Percentiles rank a stretch among this genome's conserved stretches.
Conservation (phyloP, 2,888 invertebrate species). For the Himalopsyche tibetana region DNA sequence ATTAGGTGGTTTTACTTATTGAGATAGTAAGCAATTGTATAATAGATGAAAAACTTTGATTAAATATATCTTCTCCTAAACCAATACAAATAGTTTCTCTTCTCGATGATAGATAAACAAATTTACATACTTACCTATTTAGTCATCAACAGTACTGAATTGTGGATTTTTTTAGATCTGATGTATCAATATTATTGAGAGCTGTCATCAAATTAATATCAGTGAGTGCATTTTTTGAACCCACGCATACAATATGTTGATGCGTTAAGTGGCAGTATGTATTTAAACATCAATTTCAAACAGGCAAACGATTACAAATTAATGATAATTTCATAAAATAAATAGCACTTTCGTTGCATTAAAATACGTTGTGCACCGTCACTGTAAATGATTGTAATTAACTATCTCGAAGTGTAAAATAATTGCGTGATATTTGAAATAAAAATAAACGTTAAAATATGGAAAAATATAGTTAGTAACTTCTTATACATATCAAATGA, state of each 20-base stretch:
- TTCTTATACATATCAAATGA: too few species aligned
- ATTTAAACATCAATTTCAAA: background rate
- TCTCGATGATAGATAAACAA: background rate
- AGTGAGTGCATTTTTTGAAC: background rate
- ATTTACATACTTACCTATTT: background rate
- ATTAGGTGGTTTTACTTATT: too few species aligned
- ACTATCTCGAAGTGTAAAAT: too few species aligned
- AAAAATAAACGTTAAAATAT: too few species aligned
- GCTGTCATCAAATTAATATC: constrained; percentile 23
- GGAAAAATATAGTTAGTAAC: too few species aligned
- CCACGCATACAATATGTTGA: background rate
- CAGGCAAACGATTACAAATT: background rate
- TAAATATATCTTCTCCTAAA: background rate
- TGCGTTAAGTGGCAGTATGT: background rate
- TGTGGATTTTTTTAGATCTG: background rate
- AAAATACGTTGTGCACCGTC: too few species aligned
- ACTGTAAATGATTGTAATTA: too few species aligned
- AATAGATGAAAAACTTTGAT: too few species aligned
- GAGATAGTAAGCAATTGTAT: too few species aligned
- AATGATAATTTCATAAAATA: background rate
- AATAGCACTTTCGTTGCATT: too few species aligned
- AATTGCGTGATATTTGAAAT: too few species aligned
- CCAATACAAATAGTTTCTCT: background rate
- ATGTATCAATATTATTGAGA: background rate
- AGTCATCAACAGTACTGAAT: background rate